These are phyloP conservation scores for Amphimallon solstitiale DNA, from an alignment of 2,888 invertebrate species.

Conservation along the genomic window DNA sequence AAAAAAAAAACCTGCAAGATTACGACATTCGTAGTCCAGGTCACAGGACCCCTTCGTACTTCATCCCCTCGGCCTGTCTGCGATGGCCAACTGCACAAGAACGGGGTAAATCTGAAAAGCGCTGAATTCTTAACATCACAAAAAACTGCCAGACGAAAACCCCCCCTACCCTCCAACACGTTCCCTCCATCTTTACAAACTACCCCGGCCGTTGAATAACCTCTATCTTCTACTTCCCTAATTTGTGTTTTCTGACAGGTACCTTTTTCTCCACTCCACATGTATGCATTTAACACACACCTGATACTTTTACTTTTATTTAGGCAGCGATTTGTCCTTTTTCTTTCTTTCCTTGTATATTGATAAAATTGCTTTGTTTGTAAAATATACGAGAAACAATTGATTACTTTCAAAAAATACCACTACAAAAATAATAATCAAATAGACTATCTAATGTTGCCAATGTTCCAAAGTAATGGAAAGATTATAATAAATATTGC, in stretches of 20 bases:
- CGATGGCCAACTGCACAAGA: conserved; percentile 37
- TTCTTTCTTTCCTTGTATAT: not conserved
- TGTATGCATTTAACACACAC: conserved; percentile 12
- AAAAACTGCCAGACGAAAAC: conserved; percentile 40
- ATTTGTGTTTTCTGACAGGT: conserved; percentile 38
- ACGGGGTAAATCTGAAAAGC: conserved; percentile 40
- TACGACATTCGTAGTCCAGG: conserved; percentile 27
- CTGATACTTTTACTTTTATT: conserved; percentile 39
- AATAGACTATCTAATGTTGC: no score
- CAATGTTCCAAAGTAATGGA: no score
- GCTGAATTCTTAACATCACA: conserved; percentile 38
- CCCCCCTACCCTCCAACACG: conserved; percentile 10
- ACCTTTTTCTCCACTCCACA: conserved; percentile 21
- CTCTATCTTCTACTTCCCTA: conserved; percentile 35
- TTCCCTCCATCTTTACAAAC: not conserved
- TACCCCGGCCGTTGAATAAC: conserved; percentile 34
- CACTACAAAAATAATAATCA: no score
- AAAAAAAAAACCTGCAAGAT: conserved; percentile 31
- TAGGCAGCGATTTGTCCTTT: conserved; percentile 4
- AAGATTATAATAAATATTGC: no score
- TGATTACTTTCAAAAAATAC: no score
- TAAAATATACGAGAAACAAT: no score
- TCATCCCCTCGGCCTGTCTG: conserved; percentile 36
- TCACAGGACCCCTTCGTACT: conserved; percentile 20
- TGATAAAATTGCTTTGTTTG: not conserved